A percentile compares a stretch with the other conserved stretches of the same genome.
Conservation (phyloP, 2,113 vertebrate genomes). For the Peromyscus leucopus region DNA sequence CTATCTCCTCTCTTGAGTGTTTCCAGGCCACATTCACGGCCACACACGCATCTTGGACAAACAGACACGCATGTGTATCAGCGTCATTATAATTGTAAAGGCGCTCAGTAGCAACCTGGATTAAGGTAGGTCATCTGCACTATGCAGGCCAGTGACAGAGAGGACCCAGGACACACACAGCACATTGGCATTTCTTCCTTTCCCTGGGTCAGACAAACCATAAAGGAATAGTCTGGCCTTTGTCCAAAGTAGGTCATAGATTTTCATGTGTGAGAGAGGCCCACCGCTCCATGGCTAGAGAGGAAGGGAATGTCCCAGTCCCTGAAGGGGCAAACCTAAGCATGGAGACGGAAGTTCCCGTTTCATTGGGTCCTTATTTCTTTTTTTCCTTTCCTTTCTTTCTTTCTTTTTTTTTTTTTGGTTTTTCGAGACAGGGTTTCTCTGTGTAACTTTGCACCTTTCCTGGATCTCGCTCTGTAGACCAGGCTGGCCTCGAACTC, state of each 20-base stretch:
- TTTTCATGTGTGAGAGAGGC: not conserved
- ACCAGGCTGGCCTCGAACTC: too few species aligned
- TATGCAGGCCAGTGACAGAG: not conserved
- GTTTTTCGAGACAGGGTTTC: too few species aligned
- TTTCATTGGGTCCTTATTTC: not conserved
- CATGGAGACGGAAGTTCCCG: not conserved
- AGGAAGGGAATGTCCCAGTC: not conserved
- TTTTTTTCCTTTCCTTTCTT: too few species aligned
- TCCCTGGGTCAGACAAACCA: not conserved
- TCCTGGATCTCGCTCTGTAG: too few species aligned
- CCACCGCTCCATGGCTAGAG: not conserved
- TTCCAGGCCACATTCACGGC: not conserved
- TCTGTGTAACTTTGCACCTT: too few species aligned
- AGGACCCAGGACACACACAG: not conserved
- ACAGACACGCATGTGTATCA: accelerated
- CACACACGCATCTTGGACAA: not conserved
- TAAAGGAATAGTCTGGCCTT: not conserved
- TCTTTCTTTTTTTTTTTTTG: too few species aligned
- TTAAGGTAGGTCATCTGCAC: not conserved
- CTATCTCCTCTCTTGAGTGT: not conserved
- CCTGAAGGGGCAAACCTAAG: not conserved
- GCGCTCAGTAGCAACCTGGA: not conserved
- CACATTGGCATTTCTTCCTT: not conserved
- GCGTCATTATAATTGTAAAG: not conserved
- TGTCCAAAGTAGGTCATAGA: not conserved